Evolutionary conservation across 53 echinoderm and acorn worm species (phyloP), one percentile per base, ranked within the genome.

Genomic region (Echinometra lucunter): DNA sequence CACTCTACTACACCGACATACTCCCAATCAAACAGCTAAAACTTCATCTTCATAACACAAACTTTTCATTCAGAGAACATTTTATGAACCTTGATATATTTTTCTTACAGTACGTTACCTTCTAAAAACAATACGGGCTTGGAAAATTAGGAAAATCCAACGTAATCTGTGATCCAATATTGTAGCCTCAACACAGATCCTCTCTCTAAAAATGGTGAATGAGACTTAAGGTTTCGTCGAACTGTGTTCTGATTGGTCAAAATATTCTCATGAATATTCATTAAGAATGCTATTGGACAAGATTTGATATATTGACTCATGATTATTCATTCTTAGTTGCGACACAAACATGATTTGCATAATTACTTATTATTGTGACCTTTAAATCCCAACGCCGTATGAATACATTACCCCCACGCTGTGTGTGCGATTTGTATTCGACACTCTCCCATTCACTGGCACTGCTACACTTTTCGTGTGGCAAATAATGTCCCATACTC

Each of bases 121-220:
- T 90, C 63, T 40, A 17, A 37, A 37, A 38, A 38, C 35, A 38
- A 57, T 90, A 27, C 37, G 60, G 57, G 90, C 90, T 90, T 38
- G 3, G 40, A 90, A 57, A 90, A 90, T 58, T 37, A 18, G 37
- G 90, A 60, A 90, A 90, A 90, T 90, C 90, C 57, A 32, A 60
- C 58, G 60, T 28, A 90, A 90, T 90, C 90, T 57, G 55, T 38
- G 57, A 40, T 58, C 90, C 58, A 90, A 60, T 58, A 90, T 58
- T 90, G 90, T 60, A 60, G 40, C 45, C 70, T 91, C 72, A 8
- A 69, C 91, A 91, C 55, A 91, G 91, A 40, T 72, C 57, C 44
- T 70, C 45, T 10, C 91, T 91, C 91, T 91, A 95, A 95, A 98
- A 98, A 98, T 97, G 97, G 98, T 98, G 98, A 98, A 98, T 98